These are phyloP conservation scores for Haliaeetus leucogaster DNA, from an alignment of 2,113 vertebrate species.

Conservation along the genomic window DNA sequence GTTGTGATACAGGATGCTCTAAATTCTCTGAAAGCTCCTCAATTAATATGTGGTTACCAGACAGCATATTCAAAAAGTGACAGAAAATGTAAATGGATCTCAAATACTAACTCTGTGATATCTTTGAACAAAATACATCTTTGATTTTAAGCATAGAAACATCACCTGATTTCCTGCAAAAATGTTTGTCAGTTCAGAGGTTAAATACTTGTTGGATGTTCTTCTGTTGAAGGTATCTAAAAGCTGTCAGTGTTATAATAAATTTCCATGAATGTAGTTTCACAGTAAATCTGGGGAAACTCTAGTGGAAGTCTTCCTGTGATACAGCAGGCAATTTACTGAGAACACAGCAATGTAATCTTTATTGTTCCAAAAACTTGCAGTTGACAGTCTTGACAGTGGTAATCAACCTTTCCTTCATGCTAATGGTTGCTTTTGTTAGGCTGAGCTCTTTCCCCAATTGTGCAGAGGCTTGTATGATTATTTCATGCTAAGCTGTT, in stretches of 20 bases:
- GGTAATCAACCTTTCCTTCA: background rate
- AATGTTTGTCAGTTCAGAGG: background rate
- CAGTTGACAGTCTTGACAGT: background rate
- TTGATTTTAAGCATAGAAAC: background rate
- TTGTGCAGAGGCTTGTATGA: background rate
- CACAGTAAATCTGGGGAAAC: background rate
- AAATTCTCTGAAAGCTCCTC: conserved; percentile 49
- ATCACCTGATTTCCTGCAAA: background rate
- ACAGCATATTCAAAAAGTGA: background rate
- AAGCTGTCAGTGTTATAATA: background rate
- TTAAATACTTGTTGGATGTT: background rate
- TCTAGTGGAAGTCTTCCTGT: background rate
- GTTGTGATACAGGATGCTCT: conserved; percentile 55
- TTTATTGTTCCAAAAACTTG: background rate
- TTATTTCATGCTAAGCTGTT: background rate
- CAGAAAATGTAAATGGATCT: background rate
- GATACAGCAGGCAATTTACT: background rate
- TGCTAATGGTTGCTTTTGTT: background rate
- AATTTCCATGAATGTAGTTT: background rate
- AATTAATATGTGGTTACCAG: conserved; percentile 22
- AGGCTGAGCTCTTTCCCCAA: background rate
- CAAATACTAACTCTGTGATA: background rate
- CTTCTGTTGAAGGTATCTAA: background rate
- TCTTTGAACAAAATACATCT: background rate
- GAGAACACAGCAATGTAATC: background rate